A percentile compares a stretch with the other conserved stretches of the same genome.
phyloP scores from a whole-genome alignment of 2,113 vertebrate species.

The Marmota flaviventris region DNA sequence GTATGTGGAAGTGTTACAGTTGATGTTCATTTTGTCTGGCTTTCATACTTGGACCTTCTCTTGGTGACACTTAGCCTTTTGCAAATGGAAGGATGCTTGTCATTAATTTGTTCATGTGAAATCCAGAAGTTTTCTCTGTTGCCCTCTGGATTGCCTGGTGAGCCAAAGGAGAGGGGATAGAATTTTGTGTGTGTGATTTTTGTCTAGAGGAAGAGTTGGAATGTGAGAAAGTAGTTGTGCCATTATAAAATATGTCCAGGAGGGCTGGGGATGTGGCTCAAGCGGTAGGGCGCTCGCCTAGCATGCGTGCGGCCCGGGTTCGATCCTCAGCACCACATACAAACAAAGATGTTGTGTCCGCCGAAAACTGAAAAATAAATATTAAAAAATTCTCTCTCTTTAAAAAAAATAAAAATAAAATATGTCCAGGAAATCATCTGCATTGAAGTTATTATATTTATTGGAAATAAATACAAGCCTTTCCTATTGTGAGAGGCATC shows the following conservation, averaged over 20 bases:
- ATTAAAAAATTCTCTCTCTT: too few relatives aligned
- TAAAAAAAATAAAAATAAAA: too few relatives aligned
- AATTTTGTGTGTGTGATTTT: neutral
- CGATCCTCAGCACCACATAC: too few relatives aligned
- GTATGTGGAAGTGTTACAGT: neutral
- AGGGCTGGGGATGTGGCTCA: neutral
- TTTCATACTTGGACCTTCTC: neutral
- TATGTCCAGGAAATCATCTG: neutral
- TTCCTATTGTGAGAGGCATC: neutral
- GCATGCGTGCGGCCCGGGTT: too few relatives aligned
- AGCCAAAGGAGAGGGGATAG: neutral
- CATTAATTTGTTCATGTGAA: neutral
- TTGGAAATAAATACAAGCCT: neutral
- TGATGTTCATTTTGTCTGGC: neutral
- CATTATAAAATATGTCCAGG: neutral
- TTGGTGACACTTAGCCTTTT: neutral
- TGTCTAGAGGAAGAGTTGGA: neutral
- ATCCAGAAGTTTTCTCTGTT: neutral
- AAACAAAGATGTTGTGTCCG: too few relatives aligned
- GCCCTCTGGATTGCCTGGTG: neutral
- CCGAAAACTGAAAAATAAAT: too few relatives aligned
- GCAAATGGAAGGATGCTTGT: neutral
- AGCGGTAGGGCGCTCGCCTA: too few relatives aligned
- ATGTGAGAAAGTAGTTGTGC: neutral
- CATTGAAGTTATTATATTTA: neutral